A percentile compares a stretch with the other conserved stretches of the same genome.
Conservation (phyloP, 2,797 vertebrate genomes). For the Phataginus tricuspis region DNA sequence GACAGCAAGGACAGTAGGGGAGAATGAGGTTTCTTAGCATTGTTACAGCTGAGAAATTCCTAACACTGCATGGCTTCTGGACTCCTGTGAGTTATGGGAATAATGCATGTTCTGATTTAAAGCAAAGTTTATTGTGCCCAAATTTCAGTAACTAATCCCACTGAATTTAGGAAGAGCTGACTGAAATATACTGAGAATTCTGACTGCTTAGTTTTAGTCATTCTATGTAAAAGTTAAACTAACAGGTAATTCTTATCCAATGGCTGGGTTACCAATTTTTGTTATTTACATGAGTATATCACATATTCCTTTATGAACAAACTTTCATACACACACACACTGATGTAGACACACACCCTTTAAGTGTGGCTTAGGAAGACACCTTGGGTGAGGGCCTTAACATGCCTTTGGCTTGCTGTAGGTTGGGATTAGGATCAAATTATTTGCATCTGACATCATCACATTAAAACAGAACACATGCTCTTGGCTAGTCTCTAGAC, state of each 20-base stretch:
- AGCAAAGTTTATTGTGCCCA: slow-evolving; percentile 3
- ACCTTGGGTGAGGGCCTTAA: background rate
- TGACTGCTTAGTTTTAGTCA: background rate
- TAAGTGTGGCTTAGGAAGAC: background rate
- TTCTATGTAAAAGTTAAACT: background rate
- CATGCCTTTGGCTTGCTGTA: background rate
- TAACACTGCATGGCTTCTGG: background rate
- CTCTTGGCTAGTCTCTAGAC: slow-evolving; percentile 26
- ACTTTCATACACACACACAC: background rate
- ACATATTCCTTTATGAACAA: background rate
- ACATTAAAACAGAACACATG: slow-evolving; percentile 45
- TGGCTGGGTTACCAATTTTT: background rate
- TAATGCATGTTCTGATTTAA: background rate
- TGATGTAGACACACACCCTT: background rate
- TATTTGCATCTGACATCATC: slow-evolving; percentile 19
- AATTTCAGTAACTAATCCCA: background rate
- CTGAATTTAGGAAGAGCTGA: background rate
- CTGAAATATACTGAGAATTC: slow-evolving; percentile 3
- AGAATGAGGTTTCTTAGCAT: background rate
- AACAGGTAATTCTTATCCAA: background rate
- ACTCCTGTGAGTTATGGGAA: background rate
- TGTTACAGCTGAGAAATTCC: background rate
- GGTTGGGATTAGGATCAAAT: slow-evolving; percentile 27
- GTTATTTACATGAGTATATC: background rate
- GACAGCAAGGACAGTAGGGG: background rate